Percentiles rank a stretch among this genome's conserved stretches.
phyloP scores from a whole-genome alignment of 2,888 invertebrate species.

The Papilio protenor region DNA sequence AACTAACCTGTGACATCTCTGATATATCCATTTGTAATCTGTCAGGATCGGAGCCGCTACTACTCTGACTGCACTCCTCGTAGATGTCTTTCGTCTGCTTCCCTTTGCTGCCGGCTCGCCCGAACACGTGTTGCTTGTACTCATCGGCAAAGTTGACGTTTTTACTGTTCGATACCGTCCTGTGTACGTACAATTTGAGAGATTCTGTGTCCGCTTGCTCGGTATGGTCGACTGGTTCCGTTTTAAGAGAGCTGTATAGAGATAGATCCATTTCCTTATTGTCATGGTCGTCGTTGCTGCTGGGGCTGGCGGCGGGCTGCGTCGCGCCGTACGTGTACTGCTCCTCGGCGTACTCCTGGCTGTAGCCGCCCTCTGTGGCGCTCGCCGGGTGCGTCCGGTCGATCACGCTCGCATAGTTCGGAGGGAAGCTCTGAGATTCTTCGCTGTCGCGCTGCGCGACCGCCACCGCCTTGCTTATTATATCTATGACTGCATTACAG shows the following conservation, averaged over 20 bases:
- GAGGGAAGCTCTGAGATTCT: constrained; percentile 70
- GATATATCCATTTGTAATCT: constrained; percentile 89
- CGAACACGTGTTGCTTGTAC: constrained; percentile 72
- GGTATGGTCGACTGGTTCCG: constrained; percentile 65
- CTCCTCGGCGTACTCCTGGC: constrained; percentile 72
- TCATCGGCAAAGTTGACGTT: constrained; percentile 68
- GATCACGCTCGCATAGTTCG: constrained; percentile 69
- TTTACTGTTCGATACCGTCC: constrained; percentile 60
- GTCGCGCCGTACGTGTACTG: constrained; percentile 68
- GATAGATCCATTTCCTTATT: constrained; percentile 82
- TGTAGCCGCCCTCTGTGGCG: constrained; percentile 58
- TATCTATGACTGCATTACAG: constrained; percentile 82
- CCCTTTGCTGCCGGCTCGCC: constrained; percentile 61
- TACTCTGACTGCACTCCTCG: constrained; percentile 86
- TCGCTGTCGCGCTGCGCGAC: constrained; percentile 81
- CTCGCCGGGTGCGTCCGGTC: constrained; percentile 64
- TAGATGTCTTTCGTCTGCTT: constrained; percentile 77
- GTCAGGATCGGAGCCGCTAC: constrained; percentile 90
- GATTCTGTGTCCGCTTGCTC: constrained; percentile 60
- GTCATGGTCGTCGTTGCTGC: constrained; percentile 73
- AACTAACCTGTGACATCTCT: constrained; percentile 77
- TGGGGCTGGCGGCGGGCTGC: constrained; percentile 66
- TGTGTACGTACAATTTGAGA: constrained; percentile 61
- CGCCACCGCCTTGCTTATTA: constrained; percentile 81
- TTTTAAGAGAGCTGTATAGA: constrained; percentile 73